A percentile compares a stretch with the other conserved stretches of the same genome.
These are phyloP conservation scores for Argyresthia albistria DNA, from an alignment of 2,888 invertebrate genomes.

Conservation along the genomic window DNA sequence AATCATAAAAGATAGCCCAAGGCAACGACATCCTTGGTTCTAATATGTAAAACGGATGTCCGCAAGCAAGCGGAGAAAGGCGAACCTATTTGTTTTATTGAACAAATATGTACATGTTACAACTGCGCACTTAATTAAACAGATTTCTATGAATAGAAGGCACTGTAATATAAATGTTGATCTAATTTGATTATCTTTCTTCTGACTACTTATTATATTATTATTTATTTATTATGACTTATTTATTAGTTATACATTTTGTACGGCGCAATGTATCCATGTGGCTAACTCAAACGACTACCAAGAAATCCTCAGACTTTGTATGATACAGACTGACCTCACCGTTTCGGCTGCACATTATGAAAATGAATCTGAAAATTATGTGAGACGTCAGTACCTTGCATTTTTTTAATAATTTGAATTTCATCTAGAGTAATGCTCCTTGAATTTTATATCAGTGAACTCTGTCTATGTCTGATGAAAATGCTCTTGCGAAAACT, in stretches of 20 bases:
- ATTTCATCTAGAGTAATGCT: constrained; percentile 54
- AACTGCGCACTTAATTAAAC: constrained; percentile 12
- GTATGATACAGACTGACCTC: constrained; percentile 38
- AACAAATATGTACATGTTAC: constrained; percentile 15
- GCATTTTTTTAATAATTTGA: constrained; percentile 65
- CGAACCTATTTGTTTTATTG: constrained; percentile 37
- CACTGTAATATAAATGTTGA: too few species aligned
- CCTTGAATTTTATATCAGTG: constrained; percentile 66
- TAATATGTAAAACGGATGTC: constrained; percentile 42
- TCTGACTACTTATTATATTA: too few species aligned
- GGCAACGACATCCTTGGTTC: constrained; percentile 37
- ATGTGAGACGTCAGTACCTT: constrained; percentile 51
- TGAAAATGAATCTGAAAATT: constrained; percentile 68
- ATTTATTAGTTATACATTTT: too few species aligned
- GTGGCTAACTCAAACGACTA: too few species aligned
- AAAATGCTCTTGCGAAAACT: constrained; percentile 2
- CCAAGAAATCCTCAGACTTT: too few species aligned
- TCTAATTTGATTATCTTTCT: too few species aligned
- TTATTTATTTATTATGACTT: too few species aligned
- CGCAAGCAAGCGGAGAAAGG: constrained; percentile 34
- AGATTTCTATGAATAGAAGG: too few species aligned
- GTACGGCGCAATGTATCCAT: too few species aligned
- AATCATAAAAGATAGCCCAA: constrained; percentile 32
- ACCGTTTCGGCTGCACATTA: constrained; percentile 58
- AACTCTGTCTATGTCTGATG: constrained; percentile 30